These are phyloP conservation scores for Hydriomena furcata DNA, from an alignment of 2,888 invertebrate species.

Conservation along the genomic window DNA sequence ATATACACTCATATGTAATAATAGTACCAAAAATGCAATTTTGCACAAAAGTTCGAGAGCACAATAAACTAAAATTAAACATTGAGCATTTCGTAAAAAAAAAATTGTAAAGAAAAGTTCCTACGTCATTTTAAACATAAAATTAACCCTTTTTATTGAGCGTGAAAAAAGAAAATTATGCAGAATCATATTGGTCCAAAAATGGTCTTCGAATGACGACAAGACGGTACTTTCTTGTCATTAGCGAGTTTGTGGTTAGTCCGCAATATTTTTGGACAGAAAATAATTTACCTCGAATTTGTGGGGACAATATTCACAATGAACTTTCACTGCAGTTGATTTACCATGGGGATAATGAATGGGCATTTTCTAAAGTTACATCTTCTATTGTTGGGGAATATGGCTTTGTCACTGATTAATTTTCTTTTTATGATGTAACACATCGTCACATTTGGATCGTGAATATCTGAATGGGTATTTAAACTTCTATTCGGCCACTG, in stretches of 20 bases:
- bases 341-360: slow-evolving; percentile 64
- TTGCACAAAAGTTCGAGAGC: background rate
- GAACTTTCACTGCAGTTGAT: slow-evolving; percentile 70
- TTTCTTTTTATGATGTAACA: slow-evolving; percentile 15
- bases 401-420: slow-evolving; percentile 36
- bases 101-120: slow-evolving; percentile 8
- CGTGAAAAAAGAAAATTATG: slow-evolving; percentile 32
- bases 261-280: slow-evolving; percentile 58
- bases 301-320: slow-evolving; percentile 55
- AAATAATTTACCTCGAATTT: slow-evolving; percentile 60
- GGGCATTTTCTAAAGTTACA: slow-evolving; percentile 56
- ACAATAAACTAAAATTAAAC: background rate
- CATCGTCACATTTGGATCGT: slow-evolving; percentile 1
- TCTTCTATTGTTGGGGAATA: slow-evolving; percentile 51
- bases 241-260: slow-evolving; percentile 67
- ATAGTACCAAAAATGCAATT: background rate
- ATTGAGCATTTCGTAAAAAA: background rate
- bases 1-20: too few relatives aligned
- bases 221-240: slow-evolving; percentile 64
- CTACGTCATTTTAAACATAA: slow-evolving; percentile 6
- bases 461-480: background rate
- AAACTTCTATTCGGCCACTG: background rate
- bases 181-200: slow-evolving; percentile 45
- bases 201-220: slow-evolving; percentile 49
- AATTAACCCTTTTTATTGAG: slow-evolving; percentile 25